These are phyloP conservation scores for Euclidia mi DNA, from an alignment of 2,888 invertebrate genomes.

Conservation along the genomic window DNA sequence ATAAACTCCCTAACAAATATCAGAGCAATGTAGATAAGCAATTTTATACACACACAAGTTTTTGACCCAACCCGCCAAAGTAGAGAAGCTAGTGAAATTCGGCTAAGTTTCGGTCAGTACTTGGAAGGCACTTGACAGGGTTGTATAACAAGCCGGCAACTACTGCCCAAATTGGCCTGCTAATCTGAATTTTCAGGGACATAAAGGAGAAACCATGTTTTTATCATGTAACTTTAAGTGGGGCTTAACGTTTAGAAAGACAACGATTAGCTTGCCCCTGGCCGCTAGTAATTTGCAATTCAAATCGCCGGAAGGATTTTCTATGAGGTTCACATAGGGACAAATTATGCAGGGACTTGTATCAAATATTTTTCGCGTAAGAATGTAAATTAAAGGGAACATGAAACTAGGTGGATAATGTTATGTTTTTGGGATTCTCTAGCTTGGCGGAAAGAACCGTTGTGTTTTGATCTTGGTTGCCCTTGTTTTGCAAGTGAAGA, in stretches of 20 bases:
- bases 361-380: constrained; percentile 42
- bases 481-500: too few species aligned
- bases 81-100: constrained; percentile 31
- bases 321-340: constrained; percentile 36
- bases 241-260: constrained; percentile 40
- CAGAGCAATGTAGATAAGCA: constrained; percentile 44
- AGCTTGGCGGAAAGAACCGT: too few species aligned
- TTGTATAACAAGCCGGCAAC: constrained; percentile 39
- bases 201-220: constrained; percentile 39
- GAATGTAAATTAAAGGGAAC: constrained; percentile 41
- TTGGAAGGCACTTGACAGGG: constrained; percentile 35
- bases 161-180: constrained; percentile 44
- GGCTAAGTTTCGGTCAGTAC: constrained; percentile 44
- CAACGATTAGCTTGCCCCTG: constrained; percentile 41
- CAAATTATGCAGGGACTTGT: constrained; percentile 35
- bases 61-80: constrained; percentile 42
- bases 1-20: constrained; percentile 38
- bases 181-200: constrained; percentile 50
- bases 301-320: constrained; percentile 45
- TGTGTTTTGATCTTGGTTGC: too few species aligned
- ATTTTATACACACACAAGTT: constrained; percentile 46
- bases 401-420: too few species aligned
- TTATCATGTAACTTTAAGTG: constrained; percentile 54
- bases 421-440: not conserved
- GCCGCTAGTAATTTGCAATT: constrained; percentile 48